Evolutionary conservation across 2,113 vertebrate genomes (phyloP), one percentile per base, ranked within the genome.

Genomic region (Polypterus senegalus): DNA sequence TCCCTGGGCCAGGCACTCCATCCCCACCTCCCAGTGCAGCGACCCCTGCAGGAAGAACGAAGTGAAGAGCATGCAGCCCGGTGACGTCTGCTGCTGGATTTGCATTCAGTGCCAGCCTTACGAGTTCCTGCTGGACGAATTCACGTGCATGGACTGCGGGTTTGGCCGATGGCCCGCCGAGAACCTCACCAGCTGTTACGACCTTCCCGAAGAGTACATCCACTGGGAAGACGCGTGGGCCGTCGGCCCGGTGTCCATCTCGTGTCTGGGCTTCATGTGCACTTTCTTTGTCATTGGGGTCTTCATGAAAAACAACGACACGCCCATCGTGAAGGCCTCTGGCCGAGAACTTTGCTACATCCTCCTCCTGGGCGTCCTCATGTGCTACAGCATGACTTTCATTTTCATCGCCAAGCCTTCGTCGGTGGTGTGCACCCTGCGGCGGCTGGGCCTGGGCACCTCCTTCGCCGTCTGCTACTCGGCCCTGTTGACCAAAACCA

Each of bases 11-110:
- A 77, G 80, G 0, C 70, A 73, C 0, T 73, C 74, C 3, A 74
- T 87, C 3, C 95, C 93, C 0, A 88, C 92, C 5, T 99, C 96
- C 8, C 94, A 97, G 79, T 98, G 96, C 76, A 98, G 95, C 0
- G 96, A 98, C 71, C 96, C 96, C 61, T 99, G 96, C 80, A 90
- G 80, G 73, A 93, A 89, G 80, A 94, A 97, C 0, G 95, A 99
- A 74, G 85, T 97, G 61, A 99, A 99, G 77, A 99, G 95, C 61
- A 91, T 95, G 87, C 96, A 98, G 76, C 96, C 95, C 0, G 96
- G 96, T 1, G 96, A 99, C 47, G 92, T 95, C n/a, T 99, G 96
- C 78, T 99, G 96, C 76, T 99, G 96, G 96, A 90, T 99, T 74
- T 98, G 96, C 70, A 97, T 94, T 58, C 88, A 93, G 6, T 99